Base-by-base conservation (phyloP, 1,140 invertebrate species). In the Drosophila suzukii region DNA sequence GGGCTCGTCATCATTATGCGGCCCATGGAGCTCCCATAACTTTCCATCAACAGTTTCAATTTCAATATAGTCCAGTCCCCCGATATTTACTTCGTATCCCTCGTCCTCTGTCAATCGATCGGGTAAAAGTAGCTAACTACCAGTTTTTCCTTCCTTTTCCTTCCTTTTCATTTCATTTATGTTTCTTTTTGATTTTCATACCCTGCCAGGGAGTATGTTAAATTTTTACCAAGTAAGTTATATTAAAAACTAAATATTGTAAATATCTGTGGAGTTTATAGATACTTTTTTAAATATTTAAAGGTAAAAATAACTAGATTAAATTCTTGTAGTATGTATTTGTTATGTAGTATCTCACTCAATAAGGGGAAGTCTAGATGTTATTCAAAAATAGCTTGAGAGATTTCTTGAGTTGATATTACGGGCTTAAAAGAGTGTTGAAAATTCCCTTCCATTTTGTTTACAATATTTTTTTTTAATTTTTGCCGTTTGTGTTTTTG, bases 21-120 rank as follows among this genome's bases (percentile, higher is more conserved):
- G 51, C 55, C 59, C 32, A 54, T 67, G 59, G 27, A 32, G 60
- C 24, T 55, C 56, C 62, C 75, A 83, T 88, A 88, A 88, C 83
- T 86, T 86, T 86, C 83, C 83, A 75, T 77, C 70, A 76, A 43
- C 58, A 82, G 83, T 83, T 83, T 88, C 83, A 79, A 86, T 88
- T 88, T 88, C 79, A 86, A 79, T 86, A 79, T 68, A 32, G n/a
- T 12, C 27, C 30, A 34, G 30, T 51, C 13, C 4, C 8, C 20
- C n/a, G 13, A 27, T 7, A 3, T 27, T 12, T 66, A 62, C 65
- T 72, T 55, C 51, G 41, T 51, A 46, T 62, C 58, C 56, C 24
- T 58, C 38, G 44, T 43, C 62, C 49, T 61, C 58, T 68, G 65
- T 60, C 60, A 62, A 44, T 27, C 59, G 55, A 36, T 71, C 43